phyloP scores from a whole-genome alignment of 2,888 invertebrate genomes.

The Sphecodes monilicornis region DNA sequence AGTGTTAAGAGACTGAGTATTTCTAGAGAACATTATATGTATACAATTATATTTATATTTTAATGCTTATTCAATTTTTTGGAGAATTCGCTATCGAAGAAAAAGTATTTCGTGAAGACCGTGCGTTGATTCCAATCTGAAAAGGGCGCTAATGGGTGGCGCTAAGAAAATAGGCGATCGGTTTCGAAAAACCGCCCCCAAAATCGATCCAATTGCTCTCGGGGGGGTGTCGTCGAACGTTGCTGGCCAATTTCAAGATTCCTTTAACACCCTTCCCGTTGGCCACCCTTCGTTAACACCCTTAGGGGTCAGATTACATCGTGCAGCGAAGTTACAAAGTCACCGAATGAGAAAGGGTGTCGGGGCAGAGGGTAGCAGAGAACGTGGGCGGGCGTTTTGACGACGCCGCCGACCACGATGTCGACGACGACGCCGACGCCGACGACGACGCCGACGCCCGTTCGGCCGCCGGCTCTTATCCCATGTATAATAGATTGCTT shows the following conservation, averaged over 20 bases:
- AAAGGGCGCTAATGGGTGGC: no score
- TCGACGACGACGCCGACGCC: slow-evolving; percentile 31
- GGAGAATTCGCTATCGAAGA: no score
- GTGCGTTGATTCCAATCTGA: no score
- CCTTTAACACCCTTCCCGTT: slow-evolving; percentile 52
- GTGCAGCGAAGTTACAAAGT: slow-evolving; percentile 68
- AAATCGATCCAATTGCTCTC: background rate
- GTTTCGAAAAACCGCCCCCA: background rate
- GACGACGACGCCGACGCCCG: slow-evolving; percentile 44
- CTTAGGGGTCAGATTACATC: slow-evolving; percentile 67
- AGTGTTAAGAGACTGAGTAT: no score
- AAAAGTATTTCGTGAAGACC: no score
- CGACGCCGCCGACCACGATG: slow-evolving; percentile 48
- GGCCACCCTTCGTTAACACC: slow-evolving; percentile 57
- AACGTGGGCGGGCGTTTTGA: slow-evolving; percentile 46
- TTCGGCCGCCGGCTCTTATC: slow-evolving; percentile 74
- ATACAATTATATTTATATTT: no score
- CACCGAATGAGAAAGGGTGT: slow-evolving; percentile 33
- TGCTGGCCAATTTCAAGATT: slow-evolving; percentile 50
- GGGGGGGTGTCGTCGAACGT: background rate
- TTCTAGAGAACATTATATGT: no score
- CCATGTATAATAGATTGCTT: slow-evolving; percentile 83
- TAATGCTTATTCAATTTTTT: no score
- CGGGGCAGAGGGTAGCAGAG: slow-evolving; percentile 12
- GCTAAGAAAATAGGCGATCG: background rate